Evolutionary conservation across 2,888 invertebrate genomes (phyloP).

Genomic region (Leuctra nigra): DNA sequence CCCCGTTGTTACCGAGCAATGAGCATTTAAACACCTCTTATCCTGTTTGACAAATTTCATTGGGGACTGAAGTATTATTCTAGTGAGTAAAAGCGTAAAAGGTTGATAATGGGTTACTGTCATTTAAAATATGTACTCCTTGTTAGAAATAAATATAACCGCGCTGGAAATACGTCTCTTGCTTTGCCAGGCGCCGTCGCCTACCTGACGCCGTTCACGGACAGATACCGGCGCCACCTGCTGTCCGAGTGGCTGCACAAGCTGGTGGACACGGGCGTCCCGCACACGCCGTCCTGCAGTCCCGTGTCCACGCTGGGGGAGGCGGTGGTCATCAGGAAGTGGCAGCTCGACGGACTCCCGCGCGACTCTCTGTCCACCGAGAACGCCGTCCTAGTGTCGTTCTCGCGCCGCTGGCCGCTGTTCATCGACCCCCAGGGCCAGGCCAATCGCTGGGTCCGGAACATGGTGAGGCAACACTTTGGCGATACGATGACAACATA

Average conservation of each 20-base stretch:
- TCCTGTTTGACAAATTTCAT: no score
- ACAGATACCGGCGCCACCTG: constrained; percentile 51
- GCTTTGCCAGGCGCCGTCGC: constrained; percentile 59
- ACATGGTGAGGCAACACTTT: constrained; percentile 52
- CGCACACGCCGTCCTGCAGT: constrained; percentile 59
- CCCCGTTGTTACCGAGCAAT: no score
- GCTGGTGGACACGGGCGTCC: constrained; percentile 48
- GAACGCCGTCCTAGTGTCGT: constrained; percentile 77
- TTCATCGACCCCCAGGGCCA: constrained; percentile 91
- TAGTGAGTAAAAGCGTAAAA: no score
- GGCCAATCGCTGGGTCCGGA: constrained; percentile 87
- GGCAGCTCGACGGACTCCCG: constrained; percentile 83
- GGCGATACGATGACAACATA: no score
- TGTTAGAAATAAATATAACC: no score
- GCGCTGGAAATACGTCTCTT: background rate
- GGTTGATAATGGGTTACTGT: no score
- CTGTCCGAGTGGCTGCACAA: constrained; percentile 51
- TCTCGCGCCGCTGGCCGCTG: constrained; percentile 81
- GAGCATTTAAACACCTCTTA: no score
- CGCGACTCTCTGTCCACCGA: constrained; percentile 80
- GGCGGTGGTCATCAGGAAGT: constrained; percentile 65
- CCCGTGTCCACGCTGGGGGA: constrained; percentile 66
- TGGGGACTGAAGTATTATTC: no score
- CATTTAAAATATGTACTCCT: no score
- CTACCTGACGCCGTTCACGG: constrained; percentile 73